Percentiles rank a stretch among this genome's conserved stretches.
Conservation (phyloP, 2,797 vertebrate genomes). For the Lateolabrax maculatus region DNA sequence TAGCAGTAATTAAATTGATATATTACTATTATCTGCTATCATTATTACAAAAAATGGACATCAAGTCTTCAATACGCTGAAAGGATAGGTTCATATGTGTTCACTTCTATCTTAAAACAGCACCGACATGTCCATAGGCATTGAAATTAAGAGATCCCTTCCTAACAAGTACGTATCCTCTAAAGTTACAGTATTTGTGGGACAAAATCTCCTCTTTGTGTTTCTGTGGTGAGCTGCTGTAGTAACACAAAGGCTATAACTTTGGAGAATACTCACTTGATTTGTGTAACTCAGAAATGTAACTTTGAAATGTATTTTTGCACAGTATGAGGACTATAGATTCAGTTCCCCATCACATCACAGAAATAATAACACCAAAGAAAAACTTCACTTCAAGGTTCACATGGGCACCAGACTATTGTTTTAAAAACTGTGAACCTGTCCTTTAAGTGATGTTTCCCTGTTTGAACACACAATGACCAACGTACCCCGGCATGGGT, state of each 20-base stretch:
- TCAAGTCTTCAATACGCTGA: too few relatives aligned
- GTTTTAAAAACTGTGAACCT: neutral
- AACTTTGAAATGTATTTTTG: neutral
- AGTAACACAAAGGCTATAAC: neutral
- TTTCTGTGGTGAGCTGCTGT: neutral
- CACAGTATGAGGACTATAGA: too few relatives aligned
- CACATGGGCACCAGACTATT: neutral
- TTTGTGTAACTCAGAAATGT: neutral
- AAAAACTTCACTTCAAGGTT: too few relatives aligned
- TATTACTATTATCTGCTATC: neutral
- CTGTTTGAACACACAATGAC: neutral
- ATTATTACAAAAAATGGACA: neutral
- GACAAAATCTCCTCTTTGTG: neutral
- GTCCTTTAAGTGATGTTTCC: neutral
- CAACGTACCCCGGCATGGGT: slow-evolving; percentile 93
- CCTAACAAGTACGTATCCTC: neutral
- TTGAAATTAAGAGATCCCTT: neutral
- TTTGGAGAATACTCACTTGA: neutral
- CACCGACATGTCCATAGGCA: too few relatives aligned
- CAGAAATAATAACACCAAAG: too few relatives aligned
- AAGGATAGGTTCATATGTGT: neutral
- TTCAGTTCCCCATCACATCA: too few relatives aligned
- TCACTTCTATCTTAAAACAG: neutral
- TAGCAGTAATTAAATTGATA: neutral
- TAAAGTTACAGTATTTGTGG: neutral